phyloP scores from a whole-genome alignment of 2,113 vertebrate species.

The Notothenia rossii region DNA sequence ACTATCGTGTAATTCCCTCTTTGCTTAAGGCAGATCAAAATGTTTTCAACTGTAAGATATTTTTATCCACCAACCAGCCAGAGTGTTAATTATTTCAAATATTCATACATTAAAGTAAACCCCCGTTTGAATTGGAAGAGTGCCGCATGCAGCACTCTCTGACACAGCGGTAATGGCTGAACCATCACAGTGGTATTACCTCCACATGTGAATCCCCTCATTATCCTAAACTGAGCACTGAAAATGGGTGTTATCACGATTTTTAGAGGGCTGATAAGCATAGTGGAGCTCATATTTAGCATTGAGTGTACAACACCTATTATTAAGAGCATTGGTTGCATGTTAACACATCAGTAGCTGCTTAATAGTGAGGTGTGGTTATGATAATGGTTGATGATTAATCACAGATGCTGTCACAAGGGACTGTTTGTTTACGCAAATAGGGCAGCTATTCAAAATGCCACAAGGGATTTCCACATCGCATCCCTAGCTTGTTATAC shows the following conservation, averaged over 20 bases:
- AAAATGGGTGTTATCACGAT: conserved; percentile 22
- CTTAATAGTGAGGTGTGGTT: conserved; percentile 28
- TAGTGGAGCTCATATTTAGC: background rate
- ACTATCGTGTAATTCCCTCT: conserved; percentile 58
- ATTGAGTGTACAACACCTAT: background rate
- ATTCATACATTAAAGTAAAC: conserved; percentile 55
- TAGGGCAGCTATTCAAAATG: background rate
- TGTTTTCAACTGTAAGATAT: conserved; percentile 57
- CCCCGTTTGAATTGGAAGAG: conserved; percentile 28
- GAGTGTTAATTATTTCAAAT: conserved; percentile 63
- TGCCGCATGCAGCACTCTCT: conserved; percentile 44
- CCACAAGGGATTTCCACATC: background rate
- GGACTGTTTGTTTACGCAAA: background rate
- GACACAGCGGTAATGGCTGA: conserved; percentile 41
- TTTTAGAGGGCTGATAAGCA: conserved; percentile 1
- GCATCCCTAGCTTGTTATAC: background rate
- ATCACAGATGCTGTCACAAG: conserved; percentile 10
- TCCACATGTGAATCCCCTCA: conserved; percentile 24
- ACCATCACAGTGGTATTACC: conserved; percentile 20
- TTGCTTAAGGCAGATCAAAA: conserved; percentile 53
- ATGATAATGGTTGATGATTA: conserved; percentile 13
- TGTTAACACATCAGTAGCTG: conserved; percentile 2
- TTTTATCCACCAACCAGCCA: conserved; percentile 51
- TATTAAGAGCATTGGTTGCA: background rate
- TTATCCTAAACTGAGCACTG: conserved; percentile 19